Percentiles rank a stretch among this genome's conserved stretches.
phyloP scores from a whole-genome alignment of 1,140 invertebrate genomes.

The Diachasmimorpha longicaudata region DNA sequence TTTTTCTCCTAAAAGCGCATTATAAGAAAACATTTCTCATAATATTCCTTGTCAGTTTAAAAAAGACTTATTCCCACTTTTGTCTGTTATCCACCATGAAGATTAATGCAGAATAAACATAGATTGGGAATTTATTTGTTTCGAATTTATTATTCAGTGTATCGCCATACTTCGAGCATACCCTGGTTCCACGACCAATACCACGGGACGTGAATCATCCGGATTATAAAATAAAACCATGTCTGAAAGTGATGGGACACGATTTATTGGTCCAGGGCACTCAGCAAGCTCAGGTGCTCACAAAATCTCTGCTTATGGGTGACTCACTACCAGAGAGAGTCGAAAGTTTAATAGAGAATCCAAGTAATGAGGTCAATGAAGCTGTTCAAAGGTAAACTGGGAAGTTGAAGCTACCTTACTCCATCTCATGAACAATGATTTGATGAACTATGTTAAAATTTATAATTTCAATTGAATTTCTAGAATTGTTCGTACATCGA shows the following conservation, averaged over 20 bases:
- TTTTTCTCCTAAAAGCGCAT: too few species aligned
- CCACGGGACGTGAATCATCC: slow-evolving; percentile 67
- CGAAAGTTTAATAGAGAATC: slow-evolving; percentile 49
- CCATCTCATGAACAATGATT: slow-evolving; percentile 20
- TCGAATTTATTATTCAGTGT: slow-evolving; percentile 11
- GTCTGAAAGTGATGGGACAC: slow-evolving; percentile 66
- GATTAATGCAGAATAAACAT: background rate
- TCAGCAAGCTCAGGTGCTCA: slow-evolving; percentile 74
- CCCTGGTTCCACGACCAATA: slow-evolving; percentile 36
- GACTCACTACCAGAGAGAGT: slow-evolving; percentile 68
- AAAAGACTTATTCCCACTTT: too few species aligned
- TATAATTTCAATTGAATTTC: slow-evolving; percentile 24
- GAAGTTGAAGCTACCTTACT: background rate
- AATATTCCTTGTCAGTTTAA: too few species aligned
- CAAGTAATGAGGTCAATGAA: slow-evolving; percentile 52
- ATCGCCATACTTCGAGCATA: background rate
- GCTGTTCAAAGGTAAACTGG: slow-evolving; percentile 54
- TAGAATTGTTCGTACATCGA: slow-evolving; percentile 71
- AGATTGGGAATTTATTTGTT: background rate
- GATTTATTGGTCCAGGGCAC: slow-evolving; percentile 75
- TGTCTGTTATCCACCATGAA: too few species aligned
- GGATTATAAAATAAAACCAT: slow-evolving; percentile 68
- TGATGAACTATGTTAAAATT: background rate
- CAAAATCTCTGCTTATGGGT: slow-evolving; percentile 74
- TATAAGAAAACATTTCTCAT: too few species aligned